Evolutionary conservation across 2,797 vertebrate species (phyloP).

Genomic region (Pogonophryne albipinna): DNA sequence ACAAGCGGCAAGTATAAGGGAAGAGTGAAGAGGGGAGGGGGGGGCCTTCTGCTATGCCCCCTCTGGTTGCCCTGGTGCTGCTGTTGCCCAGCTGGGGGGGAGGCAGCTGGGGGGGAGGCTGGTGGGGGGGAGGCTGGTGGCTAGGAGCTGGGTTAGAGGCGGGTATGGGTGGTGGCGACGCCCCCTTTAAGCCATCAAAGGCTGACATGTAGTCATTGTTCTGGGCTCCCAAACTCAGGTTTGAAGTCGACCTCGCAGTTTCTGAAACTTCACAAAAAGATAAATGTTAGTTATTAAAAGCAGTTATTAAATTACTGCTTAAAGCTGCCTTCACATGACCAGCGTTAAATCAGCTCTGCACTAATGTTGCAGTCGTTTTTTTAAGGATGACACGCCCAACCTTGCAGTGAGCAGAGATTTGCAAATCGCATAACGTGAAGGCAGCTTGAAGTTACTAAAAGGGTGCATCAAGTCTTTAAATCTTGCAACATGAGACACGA

Average conservation of each 20-base stretch:
- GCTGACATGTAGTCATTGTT: constrained; percentile 87
- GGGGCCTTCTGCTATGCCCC: constrained; percentile 54
- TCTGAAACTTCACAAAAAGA: constrained; percentile 65
- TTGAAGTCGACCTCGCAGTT: constrained; percentile 80
- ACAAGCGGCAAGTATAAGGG: constrained; percentile 93
- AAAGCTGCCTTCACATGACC: too few relatives aligned
- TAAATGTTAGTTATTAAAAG: background rate
- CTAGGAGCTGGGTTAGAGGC: constrained; percentile 66
- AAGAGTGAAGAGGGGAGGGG: constrained; percentile 89
- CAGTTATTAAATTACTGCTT: background rate
- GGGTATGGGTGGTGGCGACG: constrained; percentile 71
- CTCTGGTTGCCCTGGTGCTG: constrained; percentile 55
- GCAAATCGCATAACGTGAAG: too few relatives aligned
- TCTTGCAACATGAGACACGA: background rate
- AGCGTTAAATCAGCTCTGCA: too few relatives aligned
- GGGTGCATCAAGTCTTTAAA: background rate
- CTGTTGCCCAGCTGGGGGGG: constrained; percentile 63
- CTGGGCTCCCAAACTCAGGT: constrained; percentile 81
- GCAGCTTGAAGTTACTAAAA: constrained; percentile 1
- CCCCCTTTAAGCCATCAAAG: constrained; percentile 82
- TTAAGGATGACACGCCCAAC: too few relatives aligned
- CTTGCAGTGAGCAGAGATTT: too few relatives aligned
- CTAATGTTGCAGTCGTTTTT: too few relatives aligned
- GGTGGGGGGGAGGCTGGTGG: constrained; percentile 69
- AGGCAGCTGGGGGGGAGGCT: constrained; percentile 68